Evolutionary conservation across 2,888 invertebrate genomes (phyloP), one percentile per base, ranked within the genome.

Genomic region (Nasonovia ribisnigri): DNA sequence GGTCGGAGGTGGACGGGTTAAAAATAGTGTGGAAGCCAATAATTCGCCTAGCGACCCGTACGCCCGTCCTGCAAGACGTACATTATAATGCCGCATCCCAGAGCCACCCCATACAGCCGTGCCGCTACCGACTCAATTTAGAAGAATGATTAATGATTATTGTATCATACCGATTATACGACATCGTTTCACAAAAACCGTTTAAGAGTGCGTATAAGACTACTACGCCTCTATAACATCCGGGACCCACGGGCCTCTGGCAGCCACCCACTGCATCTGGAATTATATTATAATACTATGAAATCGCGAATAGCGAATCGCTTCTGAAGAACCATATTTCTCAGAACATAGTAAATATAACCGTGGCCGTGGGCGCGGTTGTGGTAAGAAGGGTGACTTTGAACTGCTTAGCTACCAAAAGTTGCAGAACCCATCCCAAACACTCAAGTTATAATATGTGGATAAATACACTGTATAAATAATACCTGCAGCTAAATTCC

Each of bases 61-160:
- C 20, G 54, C 0, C 77, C 77, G 36, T 77, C 36, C 36, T 26
- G 57, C 6, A 36, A 77, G 36, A 36, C 36, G 77, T 77, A 8
- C 77, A 36, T 36, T 77, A 13, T 54, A 20, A 77, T 77, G 20
- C 36, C 8, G 36, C 77, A 20, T 77, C 77, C 8, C 77, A 20
- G 36, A 4, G 8, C 36, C 36, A 77, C 20, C 36, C 77, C 36
- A 20, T 77, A 20, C 46, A 3, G 5, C n/a, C 67, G 13, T 60
- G 11, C 11, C n/a, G 36, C 36, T 20, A 36, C 77, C 36, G 20
- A 77, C 77, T 77, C 77, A 77, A 77, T 77, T 77, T 77, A 36
- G 36, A 77, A 77, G 36, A 77, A 77, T 77, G 77, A 77, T 77
- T 77, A 77, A 77, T 77, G 77, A 77, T 36, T 77, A 77, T 36